Conservation (phyloP, 2,113 vertebrate genomes). For the Oncorhynchus nerka region DNA sequence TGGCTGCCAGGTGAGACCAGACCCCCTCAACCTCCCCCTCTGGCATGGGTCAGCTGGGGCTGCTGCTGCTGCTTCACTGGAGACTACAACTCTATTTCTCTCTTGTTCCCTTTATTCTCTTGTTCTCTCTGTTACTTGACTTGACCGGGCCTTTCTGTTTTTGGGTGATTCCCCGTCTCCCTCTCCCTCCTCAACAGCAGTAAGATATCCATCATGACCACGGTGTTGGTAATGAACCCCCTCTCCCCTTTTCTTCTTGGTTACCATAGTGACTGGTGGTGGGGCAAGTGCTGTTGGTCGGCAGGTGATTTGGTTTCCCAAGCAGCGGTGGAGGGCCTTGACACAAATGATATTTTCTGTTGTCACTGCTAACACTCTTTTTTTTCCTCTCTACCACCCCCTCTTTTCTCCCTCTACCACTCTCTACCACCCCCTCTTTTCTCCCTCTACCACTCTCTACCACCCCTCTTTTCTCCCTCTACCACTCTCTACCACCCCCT, state of each 20-base stretch:
- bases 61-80: conserved; percentile 50
- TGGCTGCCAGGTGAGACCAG: conserved; percentile 83
- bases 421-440: too few relatives aligned
- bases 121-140: conserved; percentile 5
- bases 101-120: conserved; percentile 14
- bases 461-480: too few relatives aligned
- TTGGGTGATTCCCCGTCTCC: not conserved
- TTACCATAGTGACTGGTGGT: conserved; percentile 62
- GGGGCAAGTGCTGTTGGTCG: conserved; percentile 41
- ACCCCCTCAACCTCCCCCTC: conserved; percentile 36
- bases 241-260: not conserved
- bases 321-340: conserved; percentile 27
- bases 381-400: too few relatives aligned
- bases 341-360: conserved; percentile 35
- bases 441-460: too few relatives aligned
- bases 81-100: conserved; percentile 26
- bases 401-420: too few relatives aligned
- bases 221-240: not conserved
- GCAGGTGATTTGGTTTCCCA: conserved; percentile 48
- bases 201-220: too few relatives aligned
- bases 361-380: not conserved
- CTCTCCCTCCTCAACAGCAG: not conserved
- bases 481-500: too few relatives aligned
- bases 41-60: conserved; percentile 44
- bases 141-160: too few relatives aligned